Evolutionary conservation across 2,113 vertebrate genomes (phyloP).

Genomic region (Ochotona princeps): DNA sequence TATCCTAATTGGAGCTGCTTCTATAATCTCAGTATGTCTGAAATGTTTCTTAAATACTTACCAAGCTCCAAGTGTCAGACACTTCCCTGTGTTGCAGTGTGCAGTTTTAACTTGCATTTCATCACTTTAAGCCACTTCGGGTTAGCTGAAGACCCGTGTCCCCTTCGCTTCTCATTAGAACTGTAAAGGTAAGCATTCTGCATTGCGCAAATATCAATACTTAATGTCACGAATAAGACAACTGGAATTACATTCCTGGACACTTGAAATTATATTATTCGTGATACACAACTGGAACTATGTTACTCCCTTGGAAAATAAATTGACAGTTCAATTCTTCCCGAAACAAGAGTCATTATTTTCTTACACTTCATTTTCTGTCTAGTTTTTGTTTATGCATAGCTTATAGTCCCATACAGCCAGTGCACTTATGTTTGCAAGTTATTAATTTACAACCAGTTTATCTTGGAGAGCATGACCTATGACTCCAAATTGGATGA

Average conservation of each 20-base stretch:
- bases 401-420: neutral
- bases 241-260: neutral
- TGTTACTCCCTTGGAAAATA: constrained; percentile 49
- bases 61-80: constrained; percentile 28
- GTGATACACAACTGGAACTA: neutral
- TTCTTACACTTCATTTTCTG: constrained; percentile 41
- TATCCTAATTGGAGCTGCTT: neutral
- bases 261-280: no score
- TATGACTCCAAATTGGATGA: constrained; percentile 13
- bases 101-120: constrained; percentile 37
- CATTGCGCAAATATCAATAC: constrained; percentile 49
- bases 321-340: constrained; percentile 41
- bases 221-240: constrained; percentile 42
- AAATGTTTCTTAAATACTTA: constrained; percentile 28
- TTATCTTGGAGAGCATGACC: constrained; percentile 25
- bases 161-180: constrained; percentile 25
- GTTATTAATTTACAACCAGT: constrained; percentile 37
- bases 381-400: neutral
- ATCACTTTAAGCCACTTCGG: constrained; percentile 47
- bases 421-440: constrained; percentile 47
- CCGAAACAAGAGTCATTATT: neutral
- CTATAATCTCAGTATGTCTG: constrained; percentile 32
- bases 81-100: neutral
- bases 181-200: constrained; percentile 32
- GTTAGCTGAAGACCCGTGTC: constrained; percentile 29